phyloP scores from a whole-genome alignment of 2,888 invertebrate genomes.

The Heliconius aoede region DNA sequence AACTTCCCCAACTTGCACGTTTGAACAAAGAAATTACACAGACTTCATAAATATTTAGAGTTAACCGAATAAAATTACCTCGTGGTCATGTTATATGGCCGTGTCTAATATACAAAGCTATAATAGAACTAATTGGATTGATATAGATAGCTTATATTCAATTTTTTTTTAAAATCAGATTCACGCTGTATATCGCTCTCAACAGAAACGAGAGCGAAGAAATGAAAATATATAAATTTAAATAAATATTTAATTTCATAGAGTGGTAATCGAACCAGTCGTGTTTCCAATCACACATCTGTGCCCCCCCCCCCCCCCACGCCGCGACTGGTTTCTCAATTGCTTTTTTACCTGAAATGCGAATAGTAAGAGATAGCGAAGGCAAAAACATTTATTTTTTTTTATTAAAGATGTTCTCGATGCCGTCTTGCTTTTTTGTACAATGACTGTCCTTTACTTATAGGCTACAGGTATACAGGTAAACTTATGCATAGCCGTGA shows the following conservation, averaged over 20 bases:
- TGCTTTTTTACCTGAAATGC: background rate
- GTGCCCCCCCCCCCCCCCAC: too few relatives aligned
- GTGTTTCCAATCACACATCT: too few relatives aligned
- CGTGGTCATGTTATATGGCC: background rate
- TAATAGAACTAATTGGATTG: background rate
- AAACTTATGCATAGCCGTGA: background rate
- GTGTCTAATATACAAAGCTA: background rate
- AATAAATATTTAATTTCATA: background rate
- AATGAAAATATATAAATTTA: too few relatives aligned
- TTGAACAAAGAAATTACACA: background rate
- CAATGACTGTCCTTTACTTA: slow-evolving; percentile 14
- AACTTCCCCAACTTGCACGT: slow-evolving; percentile 24
- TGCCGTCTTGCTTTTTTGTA: slow-evolving; percentile 3
- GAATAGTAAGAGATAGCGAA: background rate
- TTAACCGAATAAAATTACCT: background rate
- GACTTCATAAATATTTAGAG: background rate
- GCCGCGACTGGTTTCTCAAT: too few relatives aligned
- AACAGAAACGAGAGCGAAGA: too few relatives aligned
- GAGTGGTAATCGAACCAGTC: too few relatives aligned
- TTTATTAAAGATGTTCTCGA: background rate
- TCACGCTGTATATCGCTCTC: too few relatives aligned
- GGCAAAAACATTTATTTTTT: background rate
- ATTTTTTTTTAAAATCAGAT: too few relatives aligned
- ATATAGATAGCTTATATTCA: background rate
- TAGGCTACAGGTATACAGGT: background rate